phyloP scores from a whole-genome alignment of 2,797 vertebrate species.

The Amazonetta brasiliensis region DNA sequence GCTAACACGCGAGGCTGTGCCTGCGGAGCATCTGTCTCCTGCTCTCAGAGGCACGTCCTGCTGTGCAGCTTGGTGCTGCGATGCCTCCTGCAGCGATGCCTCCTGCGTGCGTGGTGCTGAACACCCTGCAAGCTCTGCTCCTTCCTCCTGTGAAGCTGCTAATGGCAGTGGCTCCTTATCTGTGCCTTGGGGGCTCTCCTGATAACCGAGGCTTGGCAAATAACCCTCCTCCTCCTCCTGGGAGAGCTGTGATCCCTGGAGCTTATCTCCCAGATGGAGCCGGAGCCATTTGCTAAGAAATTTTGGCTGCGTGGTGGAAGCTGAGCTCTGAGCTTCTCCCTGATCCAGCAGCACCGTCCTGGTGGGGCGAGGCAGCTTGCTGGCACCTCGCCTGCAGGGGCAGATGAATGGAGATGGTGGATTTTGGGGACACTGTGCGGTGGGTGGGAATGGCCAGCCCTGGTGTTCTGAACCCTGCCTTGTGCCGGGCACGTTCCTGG shows the following conservation, averaged over 20 bases:
- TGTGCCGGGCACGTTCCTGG: not conserved
- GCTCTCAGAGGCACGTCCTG: not conserved
- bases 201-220: not conserved
- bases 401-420: rapidly evolving
- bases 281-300: not conserved
- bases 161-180: not conserved
- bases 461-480: not conserved
- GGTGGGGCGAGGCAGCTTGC: not conserved
- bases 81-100: not conserved
- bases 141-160: not conserved
- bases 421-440: rapidly evolving
- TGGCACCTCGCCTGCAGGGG: not conserved
- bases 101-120: not conserved
- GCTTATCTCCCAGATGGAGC: not conserved
- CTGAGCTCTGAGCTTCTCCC: not conserved
- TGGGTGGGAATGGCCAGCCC: not conserved
- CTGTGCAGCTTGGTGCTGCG: rapidly evolving
- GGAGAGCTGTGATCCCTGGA: not conserved
- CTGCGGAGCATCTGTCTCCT: rapidly evolving
- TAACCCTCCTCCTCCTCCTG: not conserved
- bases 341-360: not conserved
- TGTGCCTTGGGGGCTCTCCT: not conserved
- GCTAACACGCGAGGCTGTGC: rapidly evolving
- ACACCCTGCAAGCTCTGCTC: not conserved
- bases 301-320: not conserved